A percentile compares a stretch with the other conserved stretches of the same genome.
phyloP scores from a whole-genome alignment of 2,113 vertebrate species.

The Hemiscyllium ocellatum region DNA sequence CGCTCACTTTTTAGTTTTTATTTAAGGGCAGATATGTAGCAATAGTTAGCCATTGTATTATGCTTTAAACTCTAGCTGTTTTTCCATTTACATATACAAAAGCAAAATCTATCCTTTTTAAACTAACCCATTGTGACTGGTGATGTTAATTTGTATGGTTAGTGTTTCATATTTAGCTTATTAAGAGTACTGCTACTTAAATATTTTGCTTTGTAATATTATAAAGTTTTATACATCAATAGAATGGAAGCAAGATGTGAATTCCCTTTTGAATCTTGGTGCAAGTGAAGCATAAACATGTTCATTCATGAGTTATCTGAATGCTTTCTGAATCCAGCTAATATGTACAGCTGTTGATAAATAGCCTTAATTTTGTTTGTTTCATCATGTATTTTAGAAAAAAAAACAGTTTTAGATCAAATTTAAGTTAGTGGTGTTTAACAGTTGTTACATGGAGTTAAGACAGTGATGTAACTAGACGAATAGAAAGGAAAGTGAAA shows the following conservation, averaged over 20 bases:
- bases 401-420: neutral
- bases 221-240: neutral
- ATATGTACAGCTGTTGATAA: constrained; percentile 2
- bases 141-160: neutral
- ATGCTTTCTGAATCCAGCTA: neutral
- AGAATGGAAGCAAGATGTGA: neutral
- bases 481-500: neutral
- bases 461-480: neutral
- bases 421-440: neutral
- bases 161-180: neutral
- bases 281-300: neutral
- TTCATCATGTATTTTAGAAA: neutral
- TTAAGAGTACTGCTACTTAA: neutral
- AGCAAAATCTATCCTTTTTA: neutral
- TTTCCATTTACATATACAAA: neutral
- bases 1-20: too few relatives aligned
- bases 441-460: neutral
- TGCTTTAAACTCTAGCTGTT: neutral
- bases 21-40: neutral
- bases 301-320: neutral
- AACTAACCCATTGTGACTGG: neutral
- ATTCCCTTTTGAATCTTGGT: neutral
- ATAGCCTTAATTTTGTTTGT: neutral
- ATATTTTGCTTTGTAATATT: neutral
- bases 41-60: neutral